Percentiles rank a stretch among this genome's conserved stretches.
These are phyloP conservation scores for Cladopsammia gracilis DNA, from an alignment of 64 coral and sea anemone genomes.

Conservation along the genomic window DNA sequence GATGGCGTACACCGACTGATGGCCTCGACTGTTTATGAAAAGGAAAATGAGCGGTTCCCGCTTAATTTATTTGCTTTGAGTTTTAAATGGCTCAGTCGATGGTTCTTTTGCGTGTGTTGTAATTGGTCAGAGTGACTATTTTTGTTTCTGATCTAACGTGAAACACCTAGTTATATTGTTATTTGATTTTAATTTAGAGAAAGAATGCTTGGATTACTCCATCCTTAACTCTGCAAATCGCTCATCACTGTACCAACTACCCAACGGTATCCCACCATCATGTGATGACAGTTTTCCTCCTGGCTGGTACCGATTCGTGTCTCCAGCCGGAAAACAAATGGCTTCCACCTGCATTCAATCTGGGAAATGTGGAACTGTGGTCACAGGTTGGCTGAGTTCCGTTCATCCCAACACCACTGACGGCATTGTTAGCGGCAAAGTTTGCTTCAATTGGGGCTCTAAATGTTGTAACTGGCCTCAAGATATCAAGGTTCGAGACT, in stretches of 20 bases:
- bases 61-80: no score
- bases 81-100: no score
- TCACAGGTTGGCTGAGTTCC: conserved; percentile 35
- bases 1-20: no score
- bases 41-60: no score
- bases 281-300: background rate
- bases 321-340: conserved; percentile 19
- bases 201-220: conserved; percentile 13
- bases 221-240: conserved; percentile 8
- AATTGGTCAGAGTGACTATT: no score
- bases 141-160: no score
- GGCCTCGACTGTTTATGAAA: no score
- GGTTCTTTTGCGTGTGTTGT: no score
- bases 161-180: no score
- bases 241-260: background rate
- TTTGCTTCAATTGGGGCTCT: conserved; percentile 43
- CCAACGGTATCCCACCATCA: background rate
- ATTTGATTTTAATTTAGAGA: background rate
- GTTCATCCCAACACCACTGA: conserved; percentile 27
- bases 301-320: conserved; percentile 50
- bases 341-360: background rate
- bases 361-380: background rate
- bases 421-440: conserved; percentile 31
- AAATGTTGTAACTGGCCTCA: background rate
- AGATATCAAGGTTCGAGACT: conserved; percentile 63